These are phyloP conservation scores for Danionella cerebrum DNA, from an alignment of 2,113 vertebrate species.

Conservation along the genomic window DNA sequence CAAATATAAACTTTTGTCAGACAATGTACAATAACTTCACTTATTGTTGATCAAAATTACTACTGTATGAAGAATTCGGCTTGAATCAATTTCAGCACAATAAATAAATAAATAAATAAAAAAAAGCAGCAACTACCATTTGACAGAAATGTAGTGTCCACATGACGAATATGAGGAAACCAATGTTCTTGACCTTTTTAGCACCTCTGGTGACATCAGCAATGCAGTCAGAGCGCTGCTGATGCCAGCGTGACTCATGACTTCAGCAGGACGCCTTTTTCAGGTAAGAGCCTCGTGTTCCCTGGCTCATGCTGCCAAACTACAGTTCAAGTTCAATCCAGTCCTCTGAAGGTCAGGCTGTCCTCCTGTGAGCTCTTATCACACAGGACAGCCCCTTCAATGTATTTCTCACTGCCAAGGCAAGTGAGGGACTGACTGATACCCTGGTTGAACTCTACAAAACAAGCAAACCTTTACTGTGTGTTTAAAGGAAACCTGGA, in stretches of 20 bases:
- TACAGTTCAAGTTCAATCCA: not conserved
- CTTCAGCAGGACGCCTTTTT: not conserved
- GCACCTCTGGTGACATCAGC: slow-evolving; percentile 1
- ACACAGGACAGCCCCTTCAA: not conserved
- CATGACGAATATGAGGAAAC: too few relatives aligned
- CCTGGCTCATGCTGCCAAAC: not conserved
- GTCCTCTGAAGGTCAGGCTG: not conserved
- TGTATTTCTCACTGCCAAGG: not conserved
- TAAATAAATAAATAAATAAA: too few relatives aligned
- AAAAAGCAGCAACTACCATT: not conserved
- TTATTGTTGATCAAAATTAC: too few relatives aligned
- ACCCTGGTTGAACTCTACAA: not conserved
- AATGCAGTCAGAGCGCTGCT: not conserved
- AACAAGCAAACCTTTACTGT: not conserved
- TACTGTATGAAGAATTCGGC: too few relatives aligned
- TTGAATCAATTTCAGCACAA: too few relatives aligned
- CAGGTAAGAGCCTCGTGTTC: not conserved
- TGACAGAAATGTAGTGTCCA: too few relatives aligned
- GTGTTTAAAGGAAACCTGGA: too few relatives aligned
- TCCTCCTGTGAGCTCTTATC: not conserved
- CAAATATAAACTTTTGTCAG: too few relatives aligned
- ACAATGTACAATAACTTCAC: too few relatives aligned
- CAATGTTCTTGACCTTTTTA: not conserved
- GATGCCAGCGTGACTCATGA: not conserved
- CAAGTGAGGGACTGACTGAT: too few relatives aligned